These are phyloP conservation scores for Nautilus pompilius DNA, from an alignment of 1,140 invertebrate genomes.

Conservation along the genomic window DNA sequence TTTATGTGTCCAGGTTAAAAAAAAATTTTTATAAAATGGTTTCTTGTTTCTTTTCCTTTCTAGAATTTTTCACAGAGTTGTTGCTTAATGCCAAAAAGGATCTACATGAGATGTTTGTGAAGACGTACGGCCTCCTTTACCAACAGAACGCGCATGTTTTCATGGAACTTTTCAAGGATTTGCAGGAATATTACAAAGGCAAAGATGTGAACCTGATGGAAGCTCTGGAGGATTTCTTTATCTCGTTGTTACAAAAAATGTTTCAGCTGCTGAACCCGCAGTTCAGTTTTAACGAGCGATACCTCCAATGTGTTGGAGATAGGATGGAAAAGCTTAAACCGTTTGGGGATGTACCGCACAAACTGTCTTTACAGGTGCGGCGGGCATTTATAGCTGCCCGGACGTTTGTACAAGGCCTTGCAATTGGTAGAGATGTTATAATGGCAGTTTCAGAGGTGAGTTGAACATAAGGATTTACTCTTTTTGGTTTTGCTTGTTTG, in stretches of 20 bases:
- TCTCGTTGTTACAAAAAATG: constrained; percentile 90
- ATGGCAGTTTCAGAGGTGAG: constrained; percentile 77
- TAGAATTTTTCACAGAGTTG: constrained; percentile 84
- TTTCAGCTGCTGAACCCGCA: constrained; percentile 87
- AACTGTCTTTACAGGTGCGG: constrained; percentile 82
- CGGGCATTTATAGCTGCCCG: constrained; percentile 90
- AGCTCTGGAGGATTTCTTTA: constrained; percentile 91
- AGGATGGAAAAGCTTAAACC: constrained; percentile 90
- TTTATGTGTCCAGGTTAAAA: background rate
- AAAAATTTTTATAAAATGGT: background rate
- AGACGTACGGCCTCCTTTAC: constrained; percentile 93
- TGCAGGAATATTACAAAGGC: constrained; percentile 81
- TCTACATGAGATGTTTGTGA: constrained; percentile 91
- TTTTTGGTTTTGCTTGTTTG: background rate
- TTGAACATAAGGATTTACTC: constrained; percentile 8
- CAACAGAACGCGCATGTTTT: constrained; percentile 91
- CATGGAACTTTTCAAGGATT: constrained; percentile 81
- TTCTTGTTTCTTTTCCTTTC: constrained; percentile 29
- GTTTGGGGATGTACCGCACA: constrained; percentile 90
- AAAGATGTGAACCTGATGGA: constrained; percentile 74
- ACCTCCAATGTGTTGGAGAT: constrained; percentile 80
- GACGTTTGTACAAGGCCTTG: constrained; percentile 85
- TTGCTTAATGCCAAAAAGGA: constrained; percentile 77
- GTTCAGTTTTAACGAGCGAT: constrained; percentile 81
- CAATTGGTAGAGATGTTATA: constrained; percentile 77